phyloP scores from a whole-genome alignment of 2,113 vertebrate genomes.

The Myrmophylax atrothorax region DNA sequence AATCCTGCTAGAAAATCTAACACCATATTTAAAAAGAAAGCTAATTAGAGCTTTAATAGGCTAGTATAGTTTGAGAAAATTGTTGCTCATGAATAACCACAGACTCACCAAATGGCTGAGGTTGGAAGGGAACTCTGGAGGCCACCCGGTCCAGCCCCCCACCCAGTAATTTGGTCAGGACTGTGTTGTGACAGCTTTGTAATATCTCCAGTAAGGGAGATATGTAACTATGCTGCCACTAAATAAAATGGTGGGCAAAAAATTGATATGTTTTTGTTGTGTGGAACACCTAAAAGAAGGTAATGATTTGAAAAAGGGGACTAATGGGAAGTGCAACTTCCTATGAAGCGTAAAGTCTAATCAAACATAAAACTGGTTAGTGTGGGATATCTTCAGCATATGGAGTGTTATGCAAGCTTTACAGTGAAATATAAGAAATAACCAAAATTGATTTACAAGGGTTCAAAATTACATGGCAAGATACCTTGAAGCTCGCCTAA shows the following conservation, averaged over 20 bases:
- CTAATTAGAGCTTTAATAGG: background rate
- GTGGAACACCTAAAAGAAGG: background rate
- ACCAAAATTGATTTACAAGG: background rate
- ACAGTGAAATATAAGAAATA: background rate
- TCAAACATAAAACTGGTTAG: background rate
- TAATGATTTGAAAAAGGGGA: background rate
- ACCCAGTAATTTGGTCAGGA: background rate
- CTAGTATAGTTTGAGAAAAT: background rate
- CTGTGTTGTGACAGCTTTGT: background rate
- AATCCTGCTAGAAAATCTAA: background rate
- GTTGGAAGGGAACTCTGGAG: background rate
- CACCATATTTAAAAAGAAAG: background rate
- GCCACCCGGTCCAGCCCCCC: background rate
- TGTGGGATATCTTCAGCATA: background rate
- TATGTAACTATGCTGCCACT: background rate
- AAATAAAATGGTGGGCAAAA: background rate
- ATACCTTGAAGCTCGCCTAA: background rate
- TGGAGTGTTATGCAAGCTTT: background rate
- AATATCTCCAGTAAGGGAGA: background rate
- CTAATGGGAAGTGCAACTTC: background rate
- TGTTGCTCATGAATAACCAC: background rate
- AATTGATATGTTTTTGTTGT: background rate
- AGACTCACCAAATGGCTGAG: background rate
- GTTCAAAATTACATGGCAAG: background rate
- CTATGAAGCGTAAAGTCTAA: background rate